These are phyloP conservation scores for Pandemis corylana DNA, from an alignment of 2,888 invertebrate genomes.

Conservation along the genomic window DNA sequence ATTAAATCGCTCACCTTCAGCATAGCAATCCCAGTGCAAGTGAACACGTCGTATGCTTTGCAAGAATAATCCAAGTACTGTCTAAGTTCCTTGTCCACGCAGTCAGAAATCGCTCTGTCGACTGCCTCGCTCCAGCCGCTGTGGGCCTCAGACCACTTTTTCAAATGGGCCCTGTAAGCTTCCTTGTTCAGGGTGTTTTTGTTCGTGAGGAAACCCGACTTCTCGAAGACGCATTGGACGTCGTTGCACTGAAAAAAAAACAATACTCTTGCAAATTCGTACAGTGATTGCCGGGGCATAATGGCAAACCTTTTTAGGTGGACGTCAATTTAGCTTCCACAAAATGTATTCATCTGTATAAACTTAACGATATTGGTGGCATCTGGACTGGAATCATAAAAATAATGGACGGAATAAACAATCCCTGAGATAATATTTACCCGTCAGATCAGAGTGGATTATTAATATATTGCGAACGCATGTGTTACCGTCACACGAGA, in stretches of 20 bases:
- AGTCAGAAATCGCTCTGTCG: slow-evolving; percentile 70
- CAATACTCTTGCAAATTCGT: no score
- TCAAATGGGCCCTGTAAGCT: slow-evolving; percentile 65
- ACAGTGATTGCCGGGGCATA: no score
- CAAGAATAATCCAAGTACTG: slow-evolving; percentile 73
- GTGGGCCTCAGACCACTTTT: slow-evolving; percentile 64
- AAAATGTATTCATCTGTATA: no score
- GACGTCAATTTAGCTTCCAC: no score
- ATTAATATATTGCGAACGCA: no score
- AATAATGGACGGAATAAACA: no score
- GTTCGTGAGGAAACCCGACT: slow-evolving; percentile 72
- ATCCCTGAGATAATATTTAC: no score
- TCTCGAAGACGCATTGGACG: slow-evolving; percentile 75
- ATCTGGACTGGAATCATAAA: no score
- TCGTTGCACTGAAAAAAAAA: slow-evolving; percentile 70
- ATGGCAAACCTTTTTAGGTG: no score
- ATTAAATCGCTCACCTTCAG: slow-evolving; percentile 63
- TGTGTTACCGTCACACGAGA: no score
- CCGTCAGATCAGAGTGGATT: no score
- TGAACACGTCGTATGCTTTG: slow-evolving; percentile 75
- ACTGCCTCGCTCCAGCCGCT: slow-evolving; percentile 68
- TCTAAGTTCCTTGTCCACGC: slow-evolving; percentile 70
- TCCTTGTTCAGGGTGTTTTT: slow-evolving; percentile 69
- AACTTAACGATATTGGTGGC: no score
- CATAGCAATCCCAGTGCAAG: slow-evolving; percentile 78